Evolutionary conservation across 37 sponge, comb jelly and placozoan species (phyloP), one percentile per base, ranked within the genome.

Genomic region (Haliclona indistincta): DNA sequence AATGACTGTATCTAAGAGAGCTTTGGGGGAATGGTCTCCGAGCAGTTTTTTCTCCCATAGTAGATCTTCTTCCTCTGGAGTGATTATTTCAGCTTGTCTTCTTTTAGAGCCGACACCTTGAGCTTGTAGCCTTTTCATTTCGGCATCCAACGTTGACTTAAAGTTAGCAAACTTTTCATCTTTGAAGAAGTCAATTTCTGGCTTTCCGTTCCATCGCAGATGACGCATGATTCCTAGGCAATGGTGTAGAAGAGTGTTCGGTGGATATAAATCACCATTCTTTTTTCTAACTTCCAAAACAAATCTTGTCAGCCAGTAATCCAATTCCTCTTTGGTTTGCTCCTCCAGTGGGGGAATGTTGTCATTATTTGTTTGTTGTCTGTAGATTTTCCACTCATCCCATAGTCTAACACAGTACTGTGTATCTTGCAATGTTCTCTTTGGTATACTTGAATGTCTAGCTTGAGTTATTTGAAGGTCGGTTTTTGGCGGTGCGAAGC

Each of bases 31-130:
- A 2, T 23, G 1, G 38, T 60, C 43, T 61, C 71, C 71, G 8
- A 80, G 63, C 13, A 80, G 44, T 10, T 62, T 62, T 25, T 78
- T 67, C 60, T 68, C 43, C 79, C 68, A 78, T 55, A 78, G 44
- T 36, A 67, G 7, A 2, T 78, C 78, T 37, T 70, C 71, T 43
- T 80, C 71, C 3, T 38, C 71, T 28, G 4, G n/a, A 3, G 69
- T 70, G 0, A 80, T 37, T 43, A 63, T 43, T 54, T 78, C 79
- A 36, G 79, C 70, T 43, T 67, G 49, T 32, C 17, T 68, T 33
- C 56, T 53, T 25, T 68, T 35, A 4, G 61, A 54, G 1, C 79
- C 79, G 26, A 33, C 7, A 60, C 70, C 23, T 28, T 7, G n/a
- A 17, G 52, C 52, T 17, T 49, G 52, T 17, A 49, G 52, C 11